Percentiles rank a stretch among this genome's conserved stretches.
Evolutionary conservation across 2,888 invertebrate species (phyloP).

Genomic region (Phymatocera aterrima): DNA sequence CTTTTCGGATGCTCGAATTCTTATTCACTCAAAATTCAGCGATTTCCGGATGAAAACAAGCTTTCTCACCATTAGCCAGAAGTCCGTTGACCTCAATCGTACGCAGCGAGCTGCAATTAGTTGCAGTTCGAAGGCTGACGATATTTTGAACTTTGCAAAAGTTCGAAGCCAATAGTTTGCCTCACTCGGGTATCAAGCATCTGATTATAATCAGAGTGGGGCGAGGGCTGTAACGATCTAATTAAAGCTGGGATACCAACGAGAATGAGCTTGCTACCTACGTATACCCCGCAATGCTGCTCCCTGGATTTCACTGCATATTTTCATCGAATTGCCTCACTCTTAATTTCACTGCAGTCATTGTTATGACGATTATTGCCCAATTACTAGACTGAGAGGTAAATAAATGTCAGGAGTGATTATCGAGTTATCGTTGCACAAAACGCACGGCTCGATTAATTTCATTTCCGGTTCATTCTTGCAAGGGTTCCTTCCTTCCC

Average conservation of each 20-base stretch:
- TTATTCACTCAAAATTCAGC: not conserved
- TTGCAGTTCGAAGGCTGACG: not conserved
- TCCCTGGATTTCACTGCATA: not conserved
- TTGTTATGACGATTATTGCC: not conserved
- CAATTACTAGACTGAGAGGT: not conserved
- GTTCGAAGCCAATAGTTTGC: conserved; percentile 50
- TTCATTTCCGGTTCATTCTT: not conserved
- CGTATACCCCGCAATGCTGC: not conserved
- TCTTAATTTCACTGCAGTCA: not conserved
- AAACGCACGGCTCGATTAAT: not conserved
- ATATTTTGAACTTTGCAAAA: conserved; percentile 37
- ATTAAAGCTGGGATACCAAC: conserved; percentile 43
- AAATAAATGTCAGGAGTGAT: not conserved
- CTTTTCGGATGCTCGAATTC: not conserved
- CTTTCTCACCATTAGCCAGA: not conserved
- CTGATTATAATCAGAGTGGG: conserved; percentile 51
- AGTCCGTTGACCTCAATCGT: not conserved
- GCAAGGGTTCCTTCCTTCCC: conserved; percentile 14
- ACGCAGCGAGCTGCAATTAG: not conserved
- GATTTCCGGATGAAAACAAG: not conserved
- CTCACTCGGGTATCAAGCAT: conserved; percentile 49
- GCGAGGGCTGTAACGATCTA: conserved; percentile 48
- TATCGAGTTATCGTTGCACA: conserved; percentile 13
- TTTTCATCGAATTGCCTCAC: not conserved
- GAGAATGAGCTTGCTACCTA: not conserved